A percentile compares a stretch with the other conserved stretches of the same genome.
Evolutionary conservation across 2,113 vertebrate genomes (phyloP).

Genomic region (Sinocyclocheilus rhinocerous): DNA sequence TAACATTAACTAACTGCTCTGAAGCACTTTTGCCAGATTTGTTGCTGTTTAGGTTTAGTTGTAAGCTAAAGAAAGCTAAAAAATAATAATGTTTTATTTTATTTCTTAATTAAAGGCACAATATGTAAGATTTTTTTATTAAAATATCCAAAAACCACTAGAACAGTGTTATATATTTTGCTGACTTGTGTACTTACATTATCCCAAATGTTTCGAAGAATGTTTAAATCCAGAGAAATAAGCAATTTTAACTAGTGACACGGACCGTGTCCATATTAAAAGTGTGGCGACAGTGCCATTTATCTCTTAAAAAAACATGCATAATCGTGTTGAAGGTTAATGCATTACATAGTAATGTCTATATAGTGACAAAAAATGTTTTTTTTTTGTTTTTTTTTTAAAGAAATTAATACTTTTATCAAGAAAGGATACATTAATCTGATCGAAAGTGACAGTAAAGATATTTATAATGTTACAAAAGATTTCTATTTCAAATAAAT

Average conservation of each 20-base stretch:
- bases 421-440: not conserved
- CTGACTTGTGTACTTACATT: too few relatives aligned
- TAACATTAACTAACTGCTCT: not conserved
- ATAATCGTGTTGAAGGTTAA: not conserved
- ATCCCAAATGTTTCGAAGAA: too few relatives aligned
- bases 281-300: not conserved
- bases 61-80: not conserved
- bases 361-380: not conserved
- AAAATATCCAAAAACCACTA: too few relatives aligned
- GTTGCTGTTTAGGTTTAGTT: not conserved
- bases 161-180: too few relatives aligned
- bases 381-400: not conserved
- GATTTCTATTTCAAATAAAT: not conserved
- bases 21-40: not conserved
- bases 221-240: too few relatives aligned
- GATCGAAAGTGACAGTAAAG: not conserved
- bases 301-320: not conserved
- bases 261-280: too few relatives aligned
- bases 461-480: not conserved
- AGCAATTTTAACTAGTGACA: too few relatives aligned
- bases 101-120: too few relatives aligned
- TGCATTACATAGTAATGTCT: not conserved
- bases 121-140: too few relatives aligned
- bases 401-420: not conserved
- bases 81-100: too few relatives aligned